These are phyloP conservation scores for Neosilurus hyrtlii DNA, from an alignment of 2,797 vertebrate species.

Conservation along the genomic window DNA sequence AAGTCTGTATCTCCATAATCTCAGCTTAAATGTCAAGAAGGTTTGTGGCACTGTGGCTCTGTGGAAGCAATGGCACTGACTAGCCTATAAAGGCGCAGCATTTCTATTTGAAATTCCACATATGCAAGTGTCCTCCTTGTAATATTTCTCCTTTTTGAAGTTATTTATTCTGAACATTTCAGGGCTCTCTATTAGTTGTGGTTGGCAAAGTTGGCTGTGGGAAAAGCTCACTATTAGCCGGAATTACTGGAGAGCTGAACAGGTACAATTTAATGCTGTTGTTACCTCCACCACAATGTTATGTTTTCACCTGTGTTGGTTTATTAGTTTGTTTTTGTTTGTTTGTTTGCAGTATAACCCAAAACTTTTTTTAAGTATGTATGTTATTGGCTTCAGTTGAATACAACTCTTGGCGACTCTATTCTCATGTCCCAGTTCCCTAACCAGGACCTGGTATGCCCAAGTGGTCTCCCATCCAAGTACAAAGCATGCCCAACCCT, in stretches of 20 bases:
- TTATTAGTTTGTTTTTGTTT: too few relatives aligned
- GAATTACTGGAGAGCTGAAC: conserved; percentile 87
- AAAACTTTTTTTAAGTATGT: too few relatives aligned
- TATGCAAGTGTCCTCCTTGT: background rate
- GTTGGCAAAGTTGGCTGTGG: conserved; percentile 95
- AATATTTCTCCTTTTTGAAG: background rate
- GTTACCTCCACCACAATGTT: background rate
- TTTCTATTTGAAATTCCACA: background rate
- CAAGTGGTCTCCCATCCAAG: too few relatives aligned
- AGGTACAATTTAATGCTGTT: conserved; percentile 71
- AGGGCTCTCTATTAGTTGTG: conserved; percentile 87
- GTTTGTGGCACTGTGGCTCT: conserved; percentile 61
- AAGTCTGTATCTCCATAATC: conserved; percentile 73
- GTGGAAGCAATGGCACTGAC: background rate
- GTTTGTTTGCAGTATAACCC: too few relatives aligned
- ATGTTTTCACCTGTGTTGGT: too few relatives aligned
- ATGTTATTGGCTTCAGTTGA: too few relatives aligned
- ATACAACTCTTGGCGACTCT: too few relatives aligned
- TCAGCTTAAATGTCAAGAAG: conserved; percentile 80
- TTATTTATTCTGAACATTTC: conserved; percentile 50
- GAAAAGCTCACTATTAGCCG: conserved; percentile 89
- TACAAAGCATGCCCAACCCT: too few relatives aligned
- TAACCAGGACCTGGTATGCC: too few relatives aligned
- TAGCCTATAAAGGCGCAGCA: background rate
- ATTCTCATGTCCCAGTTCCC: too few relatives aligned